Evolutionary conservation across 2,797 vertebrate genomes (phyloP), one percentile per base, ranked within the genome.

Genomic region (Alauda arvensis): DNA sequence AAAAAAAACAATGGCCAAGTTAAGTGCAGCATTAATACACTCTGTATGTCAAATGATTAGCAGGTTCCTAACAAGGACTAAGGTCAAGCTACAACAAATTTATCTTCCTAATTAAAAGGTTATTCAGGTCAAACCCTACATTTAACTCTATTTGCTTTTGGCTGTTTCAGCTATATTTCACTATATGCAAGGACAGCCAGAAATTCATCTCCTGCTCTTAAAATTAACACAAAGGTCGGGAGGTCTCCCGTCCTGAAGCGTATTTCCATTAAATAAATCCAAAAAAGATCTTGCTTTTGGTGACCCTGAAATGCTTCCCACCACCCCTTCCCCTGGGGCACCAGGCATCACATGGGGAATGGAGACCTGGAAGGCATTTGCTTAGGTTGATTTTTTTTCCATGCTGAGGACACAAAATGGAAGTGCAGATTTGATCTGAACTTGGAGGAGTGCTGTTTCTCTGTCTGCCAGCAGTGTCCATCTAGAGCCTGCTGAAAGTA

Each of bases 1-100:
- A 85, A 84, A 89, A 89, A 95, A 92, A 91, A 68, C 89, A 95
- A 91, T 83, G 92, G 94, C 87, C 83, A 95, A 91, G 91, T 95
- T 90, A 91, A 90, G 93, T 90, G 87, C 91, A 89, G 93, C 92
- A 92, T 87, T 78, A 93, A 93, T 89, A 90, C 63, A 62, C 85
- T 90, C 83, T 63, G 75, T 67, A 87, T 87, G 87, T 87, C 83
- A 86, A 85, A 92, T 85, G 79, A 93, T 91, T 92, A 94, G 70
- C 90, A 74, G 74, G 83, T 86, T 88, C 80, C 83, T 89, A 62
- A 87, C 81, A 82, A 23, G 79, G 53, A 94, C 90, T 87, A 91
- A 83, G 70, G 81, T 92, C 85, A 93, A 92, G 74, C 92, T 93
- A 88, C 84, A 82, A 93, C 83, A 91, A 90, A 85, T 85, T 80